Evolutionary conservation across 2,113 vertebrate species (phyloP).

Genomic region (Peucedramus taeniatus): DNA sequence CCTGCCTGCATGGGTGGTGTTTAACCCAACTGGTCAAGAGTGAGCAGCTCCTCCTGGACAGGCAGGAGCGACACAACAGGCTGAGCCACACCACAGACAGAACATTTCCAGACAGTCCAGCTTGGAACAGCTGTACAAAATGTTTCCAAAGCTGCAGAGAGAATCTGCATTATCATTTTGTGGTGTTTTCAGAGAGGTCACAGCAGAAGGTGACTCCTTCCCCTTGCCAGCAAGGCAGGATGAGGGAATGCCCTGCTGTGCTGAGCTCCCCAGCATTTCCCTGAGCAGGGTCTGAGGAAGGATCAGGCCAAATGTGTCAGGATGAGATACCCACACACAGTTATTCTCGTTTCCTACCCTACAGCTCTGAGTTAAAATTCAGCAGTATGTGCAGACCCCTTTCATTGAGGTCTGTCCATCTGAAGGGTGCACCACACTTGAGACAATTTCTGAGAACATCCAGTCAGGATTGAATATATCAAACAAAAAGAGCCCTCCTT

Average conservation of each 20-base stretch:
- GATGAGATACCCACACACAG: neutral
- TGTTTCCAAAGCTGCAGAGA: neutral
- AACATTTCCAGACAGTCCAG: neutral
- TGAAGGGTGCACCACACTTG: neutral
- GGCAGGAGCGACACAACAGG: neutral
- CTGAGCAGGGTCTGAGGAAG: neutral
- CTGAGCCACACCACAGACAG: neutral
- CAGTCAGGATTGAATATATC: neutral
- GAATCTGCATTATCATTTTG: neutral
- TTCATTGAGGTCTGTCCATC: neutral
- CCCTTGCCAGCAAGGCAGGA: neutral
- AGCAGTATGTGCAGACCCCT: neutral
- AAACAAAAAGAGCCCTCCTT: neutral
- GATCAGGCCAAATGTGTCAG: neutral
- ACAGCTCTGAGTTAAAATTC: neutral
- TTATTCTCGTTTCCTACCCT: neutral
- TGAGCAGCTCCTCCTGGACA: neutral
- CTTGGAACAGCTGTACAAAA: neutral
- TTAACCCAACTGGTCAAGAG: neutral
- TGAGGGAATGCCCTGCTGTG: neutral
- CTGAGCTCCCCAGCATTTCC: neutral
- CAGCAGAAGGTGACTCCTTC: neutral
- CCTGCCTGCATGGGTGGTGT: rapidly evolving
- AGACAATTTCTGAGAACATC: neutral
- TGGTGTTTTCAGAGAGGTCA: neutral